phyloP scores from a whole-genome alignment of 2,888 invertebrate genomes.

The Luperina nickerlii region DNA sequence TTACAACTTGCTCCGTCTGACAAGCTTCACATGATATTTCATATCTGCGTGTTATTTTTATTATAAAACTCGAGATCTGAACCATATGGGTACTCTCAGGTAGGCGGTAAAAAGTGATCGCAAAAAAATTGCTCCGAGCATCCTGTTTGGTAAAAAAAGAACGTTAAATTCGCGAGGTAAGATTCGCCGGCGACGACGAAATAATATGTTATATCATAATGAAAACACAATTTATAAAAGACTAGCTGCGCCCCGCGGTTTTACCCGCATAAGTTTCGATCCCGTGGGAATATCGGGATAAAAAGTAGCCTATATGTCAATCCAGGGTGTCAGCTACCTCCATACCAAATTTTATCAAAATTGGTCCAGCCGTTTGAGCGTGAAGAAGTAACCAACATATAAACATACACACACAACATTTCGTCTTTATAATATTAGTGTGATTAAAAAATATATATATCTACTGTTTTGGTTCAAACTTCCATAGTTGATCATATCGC shows the following conservation, averaged over 20 bases:
- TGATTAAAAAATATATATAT: not conserved
- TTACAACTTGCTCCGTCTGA: not conserved
- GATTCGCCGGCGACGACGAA: constrained; percentile 21
- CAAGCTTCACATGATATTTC: constrained; percentile 24
- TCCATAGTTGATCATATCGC: not conserved
- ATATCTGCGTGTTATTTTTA: constrained; percentile 38
- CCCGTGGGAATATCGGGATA: no score
- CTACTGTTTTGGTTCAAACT: not conserved
- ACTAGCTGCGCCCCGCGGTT: no score
- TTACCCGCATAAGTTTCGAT: no score
- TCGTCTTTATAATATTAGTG: no score
- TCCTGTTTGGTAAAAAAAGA: constrained; percentile 52
- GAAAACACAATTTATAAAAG: not conserved
- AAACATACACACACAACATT: no score
- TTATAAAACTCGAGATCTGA: constrained; percentile 36
- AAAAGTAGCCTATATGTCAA: no score
- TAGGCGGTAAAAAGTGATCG: constrained; percentile 51
- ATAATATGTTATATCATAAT: not conserved
- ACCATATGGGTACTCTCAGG: constrained; percentile 52
- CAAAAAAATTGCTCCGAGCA: constrained; percentile 52
- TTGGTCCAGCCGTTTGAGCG: no score
- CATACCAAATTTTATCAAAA: no score
- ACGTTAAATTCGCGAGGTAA: constrained; percentile 14
- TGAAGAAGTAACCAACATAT: no score
- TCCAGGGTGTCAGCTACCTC: no score